These are phyloP conservation scores for Tragelaphus oryx DNA, from an alignment of 2,797 vertebrate genomes.

Conservation along the genomic window DNA sequence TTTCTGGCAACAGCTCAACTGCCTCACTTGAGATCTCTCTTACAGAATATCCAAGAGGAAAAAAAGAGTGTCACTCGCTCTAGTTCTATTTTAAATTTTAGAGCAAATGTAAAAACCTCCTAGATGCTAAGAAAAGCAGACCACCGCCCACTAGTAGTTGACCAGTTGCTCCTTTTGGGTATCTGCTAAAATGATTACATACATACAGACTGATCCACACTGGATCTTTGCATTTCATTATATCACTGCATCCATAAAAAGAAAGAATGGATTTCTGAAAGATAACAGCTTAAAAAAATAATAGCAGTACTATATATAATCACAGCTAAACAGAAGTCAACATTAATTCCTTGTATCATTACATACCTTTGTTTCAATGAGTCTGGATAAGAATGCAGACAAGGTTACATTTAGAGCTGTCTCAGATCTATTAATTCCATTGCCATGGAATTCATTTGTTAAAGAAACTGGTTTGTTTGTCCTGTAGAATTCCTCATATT, in stretches of 20 bases:
- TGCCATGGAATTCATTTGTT: background rate
- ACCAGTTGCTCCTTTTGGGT: background rate
- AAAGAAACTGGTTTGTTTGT: background rate
- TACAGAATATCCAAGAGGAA: background rate
- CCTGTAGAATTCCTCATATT: background rate
- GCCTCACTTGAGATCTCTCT: background rate
- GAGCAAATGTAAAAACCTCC: background rate
- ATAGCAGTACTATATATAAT: background rate
- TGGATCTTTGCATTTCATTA: background rate
- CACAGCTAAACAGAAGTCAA: background rate
- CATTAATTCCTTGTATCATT: background rate
- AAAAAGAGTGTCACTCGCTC: background rate
- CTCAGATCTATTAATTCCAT: background rate
- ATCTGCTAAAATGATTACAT: background rate
- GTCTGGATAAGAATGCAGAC: background rate
- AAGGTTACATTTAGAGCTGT: background rate
- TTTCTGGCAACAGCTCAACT: background rate
- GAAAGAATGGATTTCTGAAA: conserved; percentile 9
- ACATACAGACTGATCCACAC: background rate
- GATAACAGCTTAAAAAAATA: background rate
- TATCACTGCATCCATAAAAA: background rate
- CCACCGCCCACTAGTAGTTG: background rate
- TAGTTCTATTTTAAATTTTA: conserved; percentile 21
- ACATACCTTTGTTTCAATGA: background rate
- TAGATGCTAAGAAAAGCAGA: background rate